Conservation (phyloP, 2,797 vertebrate genomes). For the Microhierax caerulescens region DNA sequence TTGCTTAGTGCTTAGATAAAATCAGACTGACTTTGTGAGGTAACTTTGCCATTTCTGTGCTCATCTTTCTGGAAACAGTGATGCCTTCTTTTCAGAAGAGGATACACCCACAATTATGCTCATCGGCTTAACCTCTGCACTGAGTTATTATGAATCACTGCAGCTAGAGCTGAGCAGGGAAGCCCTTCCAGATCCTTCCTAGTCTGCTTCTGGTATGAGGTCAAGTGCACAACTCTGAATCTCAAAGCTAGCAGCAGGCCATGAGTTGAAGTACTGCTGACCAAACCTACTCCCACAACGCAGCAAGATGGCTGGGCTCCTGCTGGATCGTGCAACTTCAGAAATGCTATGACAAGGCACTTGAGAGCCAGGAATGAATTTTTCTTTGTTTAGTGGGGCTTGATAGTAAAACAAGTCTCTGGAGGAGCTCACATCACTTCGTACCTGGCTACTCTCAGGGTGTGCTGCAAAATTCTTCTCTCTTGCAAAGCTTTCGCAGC, state of each 20-base stretch:
- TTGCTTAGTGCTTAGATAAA: neutral
- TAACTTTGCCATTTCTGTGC: constrained; percentile 1
- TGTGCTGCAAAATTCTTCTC: neutral
- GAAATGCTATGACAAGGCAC: neutral
- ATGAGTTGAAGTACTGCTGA: neutral
- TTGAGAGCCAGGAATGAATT: neutral
- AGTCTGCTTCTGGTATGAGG: neutral
- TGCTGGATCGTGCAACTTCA: neutral
- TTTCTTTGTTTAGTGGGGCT: neutral
- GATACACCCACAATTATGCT: neutral
- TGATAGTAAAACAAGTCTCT: neutral
- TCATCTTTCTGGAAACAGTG: neutral
- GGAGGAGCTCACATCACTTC: neutral
- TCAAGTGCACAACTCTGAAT: neutral
- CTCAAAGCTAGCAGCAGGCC: neutral
- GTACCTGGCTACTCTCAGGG: neutral
- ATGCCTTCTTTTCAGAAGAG: constrained; percentile 1
- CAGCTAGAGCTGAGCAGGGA: neutral
- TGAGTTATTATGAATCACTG: neutral
- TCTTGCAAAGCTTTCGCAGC: neutral
- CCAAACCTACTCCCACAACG: rapidly evolving
- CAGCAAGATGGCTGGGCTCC: neutral
- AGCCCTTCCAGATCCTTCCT: neutral
- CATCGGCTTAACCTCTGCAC: neutral
- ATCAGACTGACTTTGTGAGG: neutral